Conservation (phyloP, 2,113 vertebrate genomes). For the Lonchura striata region DNA sequence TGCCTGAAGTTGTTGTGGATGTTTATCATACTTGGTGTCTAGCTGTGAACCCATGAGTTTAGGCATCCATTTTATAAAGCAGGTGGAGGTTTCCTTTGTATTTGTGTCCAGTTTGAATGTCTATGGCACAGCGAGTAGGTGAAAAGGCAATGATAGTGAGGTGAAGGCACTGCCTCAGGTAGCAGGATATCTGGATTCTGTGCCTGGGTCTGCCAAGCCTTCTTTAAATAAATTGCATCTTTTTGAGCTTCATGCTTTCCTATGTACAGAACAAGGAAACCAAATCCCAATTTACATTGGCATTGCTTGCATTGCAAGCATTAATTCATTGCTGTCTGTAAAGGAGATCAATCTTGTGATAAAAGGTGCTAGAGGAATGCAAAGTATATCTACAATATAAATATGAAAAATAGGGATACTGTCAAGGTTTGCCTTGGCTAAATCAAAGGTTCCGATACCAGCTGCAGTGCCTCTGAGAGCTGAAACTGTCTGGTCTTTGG, state of each 20-base stretch:
- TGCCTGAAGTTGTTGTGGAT: not conserved
- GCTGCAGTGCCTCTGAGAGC: not conserved
- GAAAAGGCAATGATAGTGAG: not conserved
- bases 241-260: slow-evolving; percentile 40
- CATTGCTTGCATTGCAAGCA: not conserved
- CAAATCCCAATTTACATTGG: slow-evolving; percentile 29
- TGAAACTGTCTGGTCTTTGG: not conserved
- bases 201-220: not conserved
- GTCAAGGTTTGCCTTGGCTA: not conserved
- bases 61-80: not conserved
- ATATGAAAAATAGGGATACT: not conserved
- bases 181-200: not conserved
- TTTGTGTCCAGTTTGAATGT: not conserved
- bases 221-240: slow-evolving; percentile 13
- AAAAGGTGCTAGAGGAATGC: slow-evolving; percentile 21
- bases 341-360: slow-evolving; percentile 30
- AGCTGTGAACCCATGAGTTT: not conserved
- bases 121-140: not conserved
- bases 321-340: slow-evolving; percentile 12
- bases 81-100: not conserved
- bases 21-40: not conserved
- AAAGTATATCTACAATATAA: not conserved
- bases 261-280: slow-evolving; percentile 26
- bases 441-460: not conserved
- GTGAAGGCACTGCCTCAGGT: not conserved